These are phyloP conservation scores for Pseudococcus jackbeardsleyi DNA, from an alignment of 2,888 invertebrate genomes.

Conservation along the genomic window DNA sequence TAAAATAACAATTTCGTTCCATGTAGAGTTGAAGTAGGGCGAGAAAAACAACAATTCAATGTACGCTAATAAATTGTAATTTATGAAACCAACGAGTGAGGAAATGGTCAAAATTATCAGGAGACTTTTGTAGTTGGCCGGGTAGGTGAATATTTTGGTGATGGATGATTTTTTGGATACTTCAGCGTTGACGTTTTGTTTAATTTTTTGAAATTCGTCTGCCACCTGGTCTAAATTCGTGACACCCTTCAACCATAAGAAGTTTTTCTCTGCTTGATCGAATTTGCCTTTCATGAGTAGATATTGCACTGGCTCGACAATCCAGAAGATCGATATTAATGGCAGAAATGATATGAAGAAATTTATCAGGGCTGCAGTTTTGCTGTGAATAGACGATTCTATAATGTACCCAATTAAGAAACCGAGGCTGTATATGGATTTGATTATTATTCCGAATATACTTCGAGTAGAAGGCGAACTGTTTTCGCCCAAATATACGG, in stretches of 20 bases:
- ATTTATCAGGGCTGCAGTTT: neutral
- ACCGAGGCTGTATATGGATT: neutral
- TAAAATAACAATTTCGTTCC: slow-evolving; percentile 67
- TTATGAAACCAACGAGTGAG: too few relatives aligned
- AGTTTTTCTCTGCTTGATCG: slow-evolving; percentile 26
- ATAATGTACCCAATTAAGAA: neutral
- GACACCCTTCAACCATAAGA: neutral
- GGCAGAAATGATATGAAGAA: neutral
- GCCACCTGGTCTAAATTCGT: neutral
- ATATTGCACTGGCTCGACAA: slow-evolving; percentile 26
- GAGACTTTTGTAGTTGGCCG: slow-evolving; percentile 53
- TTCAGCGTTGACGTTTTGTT: neutral
- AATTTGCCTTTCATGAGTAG: slow-evolving; percentile 37
- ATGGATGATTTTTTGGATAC: slow-evolving; percentile 4
- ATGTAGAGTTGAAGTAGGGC: too few relatives aligned
- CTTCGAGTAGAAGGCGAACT: neutral
- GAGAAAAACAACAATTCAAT: too few relatives aligned
- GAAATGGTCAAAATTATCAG: too few relatives aligned
- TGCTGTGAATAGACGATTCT: neutral
- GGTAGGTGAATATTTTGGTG: neutral
- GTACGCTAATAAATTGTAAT: too few relatives aligned
- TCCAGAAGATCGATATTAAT: slow-evolving; percentile 16
- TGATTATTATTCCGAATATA: neutral
- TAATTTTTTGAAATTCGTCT: neutral
- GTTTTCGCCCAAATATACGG: slow-evolving; percentile 18